Evolutionary conservation across 2,888 invertebrate genomes (phyloP).

Genomic region (Hermaeophaga mercurialis): DNA sequence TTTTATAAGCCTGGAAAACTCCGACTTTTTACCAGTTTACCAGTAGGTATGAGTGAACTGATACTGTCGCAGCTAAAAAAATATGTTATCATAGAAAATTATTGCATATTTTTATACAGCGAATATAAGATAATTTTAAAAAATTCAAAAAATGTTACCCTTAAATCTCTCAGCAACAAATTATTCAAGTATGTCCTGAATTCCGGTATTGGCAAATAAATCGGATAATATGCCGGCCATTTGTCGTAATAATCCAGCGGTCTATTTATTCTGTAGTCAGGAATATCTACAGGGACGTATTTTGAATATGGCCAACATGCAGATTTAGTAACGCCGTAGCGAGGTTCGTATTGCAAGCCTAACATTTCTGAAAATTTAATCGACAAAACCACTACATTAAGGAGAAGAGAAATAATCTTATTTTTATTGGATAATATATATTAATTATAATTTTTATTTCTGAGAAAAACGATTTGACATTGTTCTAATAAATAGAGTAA

Average conservation of each 20-base stretch:
- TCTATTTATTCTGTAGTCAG: conserved; percentile 40
- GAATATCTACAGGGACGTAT: conserved; percentile 42
- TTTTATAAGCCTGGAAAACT: too few relatives aligned
- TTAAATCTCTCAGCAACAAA: conserved; percentile 40
- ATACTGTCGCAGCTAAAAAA: conserved; percentile 39
- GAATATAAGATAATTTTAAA: neutral
- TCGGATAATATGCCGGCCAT: conserved; percentile 42
- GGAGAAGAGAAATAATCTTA: too few relatives aligned
- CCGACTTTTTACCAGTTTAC: too few relatives aligned
- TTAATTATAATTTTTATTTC: too few relatives aligned
- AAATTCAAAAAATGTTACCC: conserved; percentile 38
- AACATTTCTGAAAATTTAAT: conserved; percentile 35
- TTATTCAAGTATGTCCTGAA: conserved; percentile 43
- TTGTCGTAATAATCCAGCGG: conserved; percentile 41
- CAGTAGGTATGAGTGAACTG: conserved; percentile 43
- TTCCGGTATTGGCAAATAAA: conserved; percentile 39
- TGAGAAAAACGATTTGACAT: too few relatives aligned
- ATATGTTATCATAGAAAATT: neutral
- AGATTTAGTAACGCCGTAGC: conserved; percentile 36
- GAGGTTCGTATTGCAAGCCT: conserved; percentile 41
- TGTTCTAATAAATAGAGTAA: too few relatives aligned
- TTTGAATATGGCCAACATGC: conserved; percentile 42
- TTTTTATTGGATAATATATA: too few relatives aligned
- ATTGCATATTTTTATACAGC: neutral
- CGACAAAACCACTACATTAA: too few relatives aligned